Conservation (phyloP, 2,888 invertebrate species). For the Cosmia trapezina region DNA sequence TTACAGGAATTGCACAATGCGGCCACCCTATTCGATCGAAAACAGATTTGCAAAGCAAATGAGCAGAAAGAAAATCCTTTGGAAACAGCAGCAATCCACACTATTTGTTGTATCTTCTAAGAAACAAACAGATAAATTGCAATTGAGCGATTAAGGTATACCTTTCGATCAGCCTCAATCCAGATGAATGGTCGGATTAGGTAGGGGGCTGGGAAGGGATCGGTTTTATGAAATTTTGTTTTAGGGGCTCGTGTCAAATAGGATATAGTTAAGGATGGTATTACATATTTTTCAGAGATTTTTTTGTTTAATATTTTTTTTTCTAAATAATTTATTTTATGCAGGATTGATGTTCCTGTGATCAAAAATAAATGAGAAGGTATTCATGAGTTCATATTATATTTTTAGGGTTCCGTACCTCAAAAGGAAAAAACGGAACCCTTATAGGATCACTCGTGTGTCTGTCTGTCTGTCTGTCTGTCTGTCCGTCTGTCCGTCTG, state of each 20-base stretch:
- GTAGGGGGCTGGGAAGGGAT: slow-evolving; percentile 47
- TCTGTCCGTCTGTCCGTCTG: no score
- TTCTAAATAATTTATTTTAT: not conserved
- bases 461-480: no score
- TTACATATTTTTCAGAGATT: not conserved
- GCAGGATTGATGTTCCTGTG: not conserved
- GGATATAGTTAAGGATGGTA: not conserved
- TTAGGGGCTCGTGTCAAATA: slow-evolving; percentile 3
- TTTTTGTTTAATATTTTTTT: not conserved
- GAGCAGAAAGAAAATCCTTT: slow-evolving; percentile 56
- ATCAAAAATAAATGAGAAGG: not conserved
- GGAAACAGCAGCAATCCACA: slow-evolving; percentile 72
- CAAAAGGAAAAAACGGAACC: no score
- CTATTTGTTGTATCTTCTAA: slow-evolving; percentile 80
- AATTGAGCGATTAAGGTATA: slow-evolving; percentile 84
- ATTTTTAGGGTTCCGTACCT: no score
- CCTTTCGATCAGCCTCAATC: slow-evolving; percentile 78
- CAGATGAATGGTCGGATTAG: slow-evolving; percentile 64
- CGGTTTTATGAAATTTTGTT: slow-evolving; percentile 48
- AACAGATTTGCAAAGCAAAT: slow-evolving; percentile 77
- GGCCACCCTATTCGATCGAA: slow-evolving; percentile 62
- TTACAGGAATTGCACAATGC: not conserved
- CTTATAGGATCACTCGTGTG: no score
- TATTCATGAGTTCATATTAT: no score
- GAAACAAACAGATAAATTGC: slow-evolving; percentile 82